Evolutionary conservation across 2,888 invertebrate species (phyloP), one percentile per base, ranked within the genome.

Genomic region (Drosophila formosana): DNA sequence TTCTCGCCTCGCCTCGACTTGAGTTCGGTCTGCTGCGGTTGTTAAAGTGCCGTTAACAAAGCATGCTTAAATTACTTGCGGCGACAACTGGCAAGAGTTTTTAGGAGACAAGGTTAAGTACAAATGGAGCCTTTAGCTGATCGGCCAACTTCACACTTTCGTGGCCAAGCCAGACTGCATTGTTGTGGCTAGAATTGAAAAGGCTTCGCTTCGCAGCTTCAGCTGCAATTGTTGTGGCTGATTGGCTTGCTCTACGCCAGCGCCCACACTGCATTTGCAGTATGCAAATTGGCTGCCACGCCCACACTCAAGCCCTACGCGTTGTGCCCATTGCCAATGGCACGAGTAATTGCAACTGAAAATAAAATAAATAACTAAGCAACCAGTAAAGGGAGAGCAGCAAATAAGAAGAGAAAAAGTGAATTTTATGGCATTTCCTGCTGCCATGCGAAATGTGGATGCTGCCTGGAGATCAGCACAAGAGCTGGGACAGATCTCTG

Each of bases 381-480:
- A 52, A 18, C 39, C 13, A 57, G 47, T n/a, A 45, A 30, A 58
- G 13, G 23, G 4, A 25, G 18, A 18, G 23, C 18, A 43, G 32
- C 3, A 43, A 41, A 18, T n/a, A 2, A 45, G 9, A 39, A 13
- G 52, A 34, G 46, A 57, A 47, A 78, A 70, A 70, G 61, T 76
- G 61, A 56, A 73, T 67, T 76, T 76, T 62, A 70, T 76, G 61
- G 66, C 69, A 58, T 75, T 80, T 78, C 76, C 80, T 79, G 80
- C 66, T 69, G 61, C 50, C 66, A 66, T 58, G 53, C 39, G 60
- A 53, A 39, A 18, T 25, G 39, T n/a, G 43, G 13, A 18, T 13
- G 18, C 7, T 28, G 41, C 34, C 50, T 46, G 52, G 41, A 63
- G 56, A 45, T 51, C 49, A 45, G 45, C 30, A 45, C 13, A 23